Conservation (phyloP, 2,888 invertebrate species). For the Agrochola lychnidis region DNA sequence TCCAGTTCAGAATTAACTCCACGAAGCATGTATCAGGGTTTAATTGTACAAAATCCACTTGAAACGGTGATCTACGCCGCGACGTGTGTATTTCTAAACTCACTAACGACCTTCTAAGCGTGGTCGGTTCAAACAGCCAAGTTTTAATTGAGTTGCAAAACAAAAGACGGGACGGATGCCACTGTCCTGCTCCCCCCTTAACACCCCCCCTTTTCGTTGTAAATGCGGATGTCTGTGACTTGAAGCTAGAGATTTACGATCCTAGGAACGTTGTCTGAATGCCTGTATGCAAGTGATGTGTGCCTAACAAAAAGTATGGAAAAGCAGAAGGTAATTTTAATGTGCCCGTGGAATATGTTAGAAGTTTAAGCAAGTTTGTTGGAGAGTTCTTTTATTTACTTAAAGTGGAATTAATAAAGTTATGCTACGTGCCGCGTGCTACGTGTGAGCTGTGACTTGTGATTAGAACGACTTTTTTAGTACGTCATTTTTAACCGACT, state of each 20-base stretch:
- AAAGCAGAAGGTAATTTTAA: constrained; percentile 61
- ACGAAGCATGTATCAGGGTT: constrained; percentile 40
- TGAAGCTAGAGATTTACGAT: constrained; percentile 66
- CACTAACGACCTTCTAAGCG: constrained; percentile 75
- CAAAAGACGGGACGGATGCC: constrained; percentile 77
- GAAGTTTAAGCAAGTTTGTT: constrained; percentile 19
- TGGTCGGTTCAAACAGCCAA: constrained; percentile 73
- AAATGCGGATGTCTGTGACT: constrained; percentile 69
- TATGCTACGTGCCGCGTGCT: background rate
- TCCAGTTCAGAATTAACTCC: constrained; percentile 16
- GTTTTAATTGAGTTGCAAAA: constrained; percentile 84
- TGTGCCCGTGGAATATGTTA: constrained; percentile 43
- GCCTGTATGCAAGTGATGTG: constrained; percentile 60
- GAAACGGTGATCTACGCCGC: constrained; percentile 59
- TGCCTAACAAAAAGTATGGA: constrained; percentile 59
- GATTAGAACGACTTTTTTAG: background rate
- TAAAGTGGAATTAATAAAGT: constrained; percentile 13
- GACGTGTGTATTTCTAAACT: constrained; percentile 66
- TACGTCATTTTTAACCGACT: background rate
- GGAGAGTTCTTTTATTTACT: constrained; percentile 26
- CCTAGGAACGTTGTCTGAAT: constrained; percentile 59
- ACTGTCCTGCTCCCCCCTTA: constrained; percentile 59
- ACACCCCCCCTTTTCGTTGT: constrained; percentile 43
- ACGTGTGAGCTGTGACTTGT: background rate
- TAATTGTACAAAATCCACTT: constrained; percentile 59